Evolutionary conservation across 2,888 invertebrate genomes (phyloP), one percentile per base, ranked within the genome.

Genomic region (Diachrysia chrysitis): DNA sequence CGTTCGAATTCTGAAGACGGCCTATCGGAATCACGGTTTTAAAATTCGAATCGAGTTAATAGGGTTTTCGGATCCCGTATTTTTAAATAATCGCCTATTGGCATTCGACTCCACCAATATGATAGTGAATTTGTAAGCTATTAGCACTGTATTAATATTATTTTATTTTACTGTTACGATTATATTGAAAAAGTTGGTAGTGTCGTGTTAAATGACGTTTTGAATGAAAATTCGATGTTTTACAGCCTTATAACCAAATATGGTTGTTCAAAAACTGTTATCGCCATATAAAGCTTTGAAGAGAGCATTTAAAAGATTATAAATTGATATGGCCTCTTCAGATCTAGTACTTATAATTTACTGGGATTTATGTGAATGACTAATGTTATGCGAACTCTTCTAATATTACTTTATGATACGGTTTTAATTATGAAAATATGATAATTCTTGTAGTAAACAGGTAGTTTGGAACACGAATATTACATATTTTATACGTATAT

Each of bases 121-220:
- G 37, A 56, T 56, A 55, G 56, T 62, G 58, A 66, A 66, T 78
- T 72, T 72, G 66, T 66, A 58, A 63, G 19, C 75, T 63, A 79
- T 79, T 79, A 77, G 55, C 77, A 80, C 63, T 57, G 65, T 57
- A 69, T 74, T 74, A 69, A 71, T 69, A 66, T 65, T 67, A 59
- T 80, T 61, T 12, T 9, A 54, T 48, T 32, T 71, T 77, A 58
- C 71, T 69, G 67, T 69, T 77, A 68, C 51, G 42, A 70, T 73
- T 61, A 19, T 6, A 37, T 65, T 6, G 23, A 17, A 23, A 58
- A 67, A 65, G 19, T 61, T 54, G 7, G 51, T 48, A 48, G 65
- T 63, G 65, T 64, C 55, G 55, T 58, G 66, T 77, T 80, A 63
- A 67, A 66, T 62, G 37, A 51, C 63, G 69, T 69, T 65, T 46